These are phyloP conservation scores for Holotrichia oblita DNA, from an alignment of 1,140 invertebrate species.

Conservation along the genomic window DNA sequence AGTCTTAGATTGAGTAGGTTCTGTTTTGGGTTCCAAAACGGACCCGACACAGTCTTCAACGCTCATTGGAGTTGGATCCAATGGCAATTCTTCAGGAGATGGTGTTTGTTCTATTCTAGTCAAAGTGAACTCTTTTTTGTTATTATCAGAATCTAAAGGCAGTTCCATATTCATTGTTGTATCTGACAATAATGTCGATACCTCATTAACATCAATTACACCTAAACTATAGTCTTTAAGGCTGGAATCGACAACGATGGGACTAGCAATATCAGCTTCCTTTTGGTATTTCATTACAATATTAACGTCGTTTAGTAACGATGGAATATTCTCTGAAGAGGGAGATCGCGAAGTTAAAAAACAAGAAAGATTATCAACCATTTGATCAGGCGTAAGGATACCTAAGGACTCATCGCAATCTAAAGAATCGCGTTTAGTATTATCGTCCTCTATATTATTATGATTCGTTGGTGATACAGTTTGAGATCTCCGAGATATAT, in stretches of 20 bases:
- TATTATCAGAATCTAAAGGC: slow-evolving; percentile 61
- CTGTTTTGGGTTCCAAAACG: slow-evolving; percentile 63
- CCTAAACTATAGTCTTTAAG: slow-evolving; percentile 56
- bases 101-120: slow-evolving; percentile 76
- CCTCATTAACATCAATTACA: slow-evolving; percentile 54
- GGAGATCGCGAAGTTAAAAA: slow-evolving; percentile 62
- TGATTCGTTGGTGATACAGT: slow-evolving; percentile 41
- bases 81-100: slow-evolving; percentile 81
- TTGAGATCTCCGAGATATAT: slow-evolving; percentile 39
- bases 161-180: slow-evolving; percentile 69
- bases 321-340: slow-evolving; percentile 51
- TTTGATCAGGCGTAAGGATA: slow-evolving; percentile 86
- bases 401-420: slow-evolving; percentile 77
- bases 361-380: slow-evolving; percentile 74
- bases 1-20: slow-evolving; percentile 67
- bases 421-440: slow-evolving; percentile 57
- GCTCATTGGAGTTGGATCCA: slow-evolving; percentile 69
- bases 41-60: slow-evolving; percentile 55
- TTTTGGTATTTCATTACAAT: slow-evolving; percentile 38
- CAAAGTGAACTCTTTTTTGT: slow-evolving; percentile 47
- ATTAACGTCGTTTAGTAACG: slow-evolving; percentile 35
- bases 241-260: slow-evolving; percentile 50
- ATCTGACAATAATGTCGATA: slow-evolving; percentile 59
- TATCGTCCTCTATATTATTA: slow-evolving; percentile 46
- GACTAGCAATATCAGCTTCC: slow-evolving; percentile 49